These are phyloP conservation scores for Ammodytes dubius DNA, from an alignment of 2,113 vertebrate species.

Conservation along the genomic window DNA sequence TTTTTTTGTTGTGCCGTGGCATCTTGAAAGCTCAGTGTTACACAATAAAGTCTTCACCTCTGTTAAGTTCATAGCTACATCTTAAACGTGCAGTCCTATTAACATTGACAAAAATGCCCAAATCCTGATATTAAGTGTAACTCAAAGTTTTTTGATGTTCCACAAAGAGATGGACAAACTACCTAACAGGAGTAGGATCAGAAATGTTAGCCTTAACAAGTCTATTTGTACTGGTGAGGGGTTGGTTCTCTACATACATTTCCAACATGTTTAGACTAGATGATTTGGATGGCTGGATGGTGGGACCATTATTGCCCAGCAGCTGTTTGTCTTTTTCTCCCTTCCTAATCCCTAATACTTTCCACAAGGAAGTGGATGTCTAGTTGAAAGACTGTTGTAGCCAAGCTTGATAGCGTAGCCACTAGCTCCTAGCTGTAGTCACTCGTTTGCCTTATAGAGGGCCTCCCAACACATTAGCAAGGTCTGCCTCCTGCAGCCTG, in stretches of 20 bases:
- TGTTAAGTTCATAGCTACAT: neutral
- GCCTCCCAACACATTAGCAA: conserved; percentile 49
- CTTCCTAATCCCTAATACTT: conserved; percentile 47
- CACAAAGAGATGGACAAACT: neutral
- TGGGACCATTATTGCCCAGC: conserved; percentile 83
- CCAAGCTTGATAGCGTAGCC: conserved; percentile 47
- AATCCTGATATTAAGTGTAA: neutral
- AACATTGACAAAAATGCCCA: neutral
- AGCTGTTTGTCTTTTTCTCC: conserved; percentile 59
- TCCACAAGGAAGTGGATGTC: conserved; percentile 29
- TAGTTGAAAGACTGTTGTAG: conserved; percentile 27
- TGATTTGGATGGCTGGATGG: conserved; percentile 82
- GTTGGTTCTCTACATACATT: conserved; percentile 85
- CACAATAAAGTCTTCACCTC: neutral
- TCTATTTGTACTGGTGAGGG: conserved; percentile 48
- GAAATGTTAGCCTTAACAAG: neutral
- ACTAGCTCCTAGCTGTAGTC: conserved; percentile 50
- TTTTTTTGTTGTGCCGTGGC: too few species aligned
- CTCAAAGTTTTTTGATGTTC: neutral
- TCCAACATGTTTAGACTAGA: conserved; percentile 57
- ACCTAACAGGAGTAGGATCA: neutral
- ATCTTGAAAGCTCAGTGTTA: neutral
- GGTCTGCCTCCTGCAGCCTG: conserved; percentile 67
- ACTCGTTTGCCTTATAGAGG: conserved; percentile 37
- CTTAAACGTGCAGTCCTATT: neutral